phyloP scores from a whole-genome alignment of 2,797 vertebrate species.

The Phoeniculus purpureus region DNA sequence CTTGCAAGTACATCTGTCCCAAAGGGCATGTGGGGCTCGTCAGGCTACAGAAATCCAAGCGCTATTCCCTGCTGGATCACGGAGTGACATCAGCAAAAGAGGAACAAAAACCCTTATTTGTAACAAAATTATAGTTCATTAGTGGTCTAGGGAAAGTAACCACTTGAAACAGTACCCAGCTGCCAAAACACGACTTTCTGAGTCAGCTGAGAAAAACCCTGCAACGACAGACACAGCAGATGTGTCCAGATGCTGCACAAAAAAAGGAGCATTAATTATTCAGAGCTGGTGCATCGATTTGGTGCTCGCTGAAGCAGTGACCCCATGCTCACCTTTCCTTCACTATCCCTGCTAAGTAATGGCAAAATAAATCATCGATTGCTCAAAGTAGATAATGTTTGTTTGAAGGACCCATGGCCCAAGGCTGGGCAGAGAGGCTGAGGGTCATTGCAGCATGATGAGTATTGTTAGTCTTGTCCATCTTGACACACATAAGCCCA shows the following conservation, averaged over 20 bases:
- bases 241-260: slow-evolving; percentile 45
- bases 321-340: neutral
- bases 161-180: slow-evolving; percentile 47
- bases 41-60: slow-evolving; percentile 25
- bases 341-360: neutral
- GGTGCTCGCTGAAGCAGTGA: accelerated
- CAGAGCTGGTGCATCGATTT: neutral
- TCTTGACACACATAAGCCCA: accelerated
- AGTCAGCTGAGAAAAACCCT: slow-evolving; percentile 8
- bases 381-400: neutral
- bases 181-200: slow-evolving; percentile 33
- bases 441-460: accelerated
- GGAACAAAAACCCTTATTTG: slow-evolving; percentile 35
- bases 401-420: neutral
- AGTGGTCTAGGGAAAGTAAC: slow-evolving; percentile 38
- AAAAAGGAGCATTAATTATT: slow-evolving; percentile 34
- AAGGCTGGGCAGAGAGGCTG: neutral
- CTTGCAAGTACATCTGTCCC: slow-evolving; percentile 58
- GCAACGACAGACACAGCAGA: neutral
- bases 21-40: slow-evolving; percentile 22
- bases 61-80: neutral
- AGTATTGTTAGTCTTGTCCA: neutral
- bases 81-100: slow-evolving; percentile 50
- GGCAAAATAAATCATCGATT: neutral
- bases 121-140: slow-evolving; percentile 41